Base-by-base conservation (phyloP, 2,888 invertebrate genomes). In the Hyppa rectilinea region DNA sequence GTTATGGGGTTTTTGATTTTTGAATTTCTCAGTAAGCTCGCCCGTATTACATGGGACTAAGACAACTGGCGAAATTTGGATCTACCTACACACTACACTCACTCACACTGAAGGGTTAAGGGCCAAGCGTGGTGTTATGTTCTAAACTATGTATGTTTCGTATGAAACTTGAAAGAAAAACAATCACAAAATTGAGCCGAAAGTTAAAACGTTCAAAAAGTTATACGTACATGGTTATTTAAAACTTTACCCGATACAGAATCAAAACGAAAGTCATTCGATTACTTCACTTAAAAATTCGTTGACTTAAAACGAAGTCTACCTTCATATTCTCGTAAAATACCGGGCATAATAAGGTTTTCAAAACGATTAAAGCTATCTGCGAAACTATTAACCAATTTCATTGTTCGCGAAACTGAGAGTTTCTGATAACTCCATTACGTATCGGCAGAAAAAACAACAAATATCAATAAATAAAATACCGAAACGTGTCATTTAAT, bases 401-500 rank as follows among this genome's bases (percentile, higher is more conserved):
- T 7, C 20, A 60, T 29, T 40, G 17, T 52, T 53, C 14, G 4
- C 34, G 2, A n/a, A 29, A 38, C 63, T 7, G 23, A 47, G 36
- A 64, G n/a, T 43, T 52, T 29, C 17, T 68, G 12, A 65, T 63
- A 34, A 60, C 59, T 76, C 45, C 56, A 64, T 56, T 0, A 53
- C 45, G 17, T 29, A 34, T 23, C 12, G 17, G 5, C 43, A 45
- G 38, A 65, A 62, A 63, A 66, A 55, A 38, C 52, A 53, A 9
- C 23, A 56, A 34, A 43, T 40, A 50, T 47, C 49, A 60, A 56
- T 63, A 78, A 69, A 65, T 76, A 65, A 74, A 66, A 71, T 77
- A 60, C 59, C 43, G 38, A 80, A 58, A 71, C 63, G 65, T 81
- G 70, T 58, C 60, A 68, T 81, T 77, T 84, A 80, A 84, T 82